phyloP scores from a whole-genome alignment of 2,888 invertebrate species.

The Drosophila seclusa region DNA sequence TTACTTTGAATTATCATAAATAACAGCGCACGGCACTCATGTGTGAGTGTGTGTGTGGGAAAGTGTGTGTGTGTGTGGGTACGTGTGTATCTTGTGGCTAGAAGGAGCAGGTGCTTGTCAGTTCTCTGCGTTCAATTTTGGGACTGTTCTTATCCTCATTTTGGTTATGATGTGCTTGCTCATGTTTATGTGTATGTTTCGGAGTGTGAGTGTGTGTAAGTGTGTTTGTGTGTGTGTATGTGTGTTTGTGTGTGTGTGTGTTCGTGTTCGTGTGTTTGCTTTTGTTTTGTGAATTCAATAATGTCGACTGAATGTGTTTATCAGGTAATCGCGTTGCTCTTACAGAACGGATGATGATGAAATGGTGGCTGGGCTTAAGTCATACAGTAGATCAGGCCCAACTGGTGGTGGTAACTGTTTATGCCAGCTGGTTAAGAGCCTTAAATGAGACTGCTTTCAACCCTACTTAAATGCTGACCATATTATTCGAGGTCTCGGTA shows the following conservation, averaged over 20 bases:
- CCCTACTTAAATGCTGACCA: not conserved
- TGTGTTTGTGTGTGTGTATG: not conserved
- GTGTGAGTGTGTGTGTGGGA: constrained; percentile 16
- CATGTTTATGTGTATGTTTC: constrained; percentile 21
- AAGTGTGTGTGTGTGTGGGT: not conserved
- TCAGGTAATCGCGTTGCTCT: constrained; percentile 44
- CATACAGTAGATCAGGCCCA: constrained; percentile 26
- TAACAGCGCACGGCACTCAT: constrained; percentile 58
- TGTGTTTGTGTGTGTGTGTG: not conserved
- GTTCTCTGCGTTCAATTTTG: constrained; percentile 25
- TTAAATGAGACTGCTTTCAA: constrained; percentile 19
- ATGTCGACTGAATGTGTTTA: constrained; percentile 55
- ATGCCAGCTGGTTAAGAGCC: constrained; percentile 18
- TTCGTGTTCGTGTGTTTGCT: not conserved
- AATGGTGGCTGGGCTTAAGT: constrained; percentile 22
- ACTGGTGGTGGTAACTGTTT: constrained; percentile 2
- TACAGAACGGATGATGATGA: constrained; percentile 23
- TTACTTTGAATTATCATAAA: constrained; percentile 79
- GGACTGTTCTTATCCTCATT: constrained; percentile 27
- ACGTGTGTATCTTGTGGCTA: constrained; percentile 26
- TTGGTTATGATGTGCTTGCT: constrained; percentile 27
- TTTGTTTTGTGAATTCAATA: constrained; percentile 50
- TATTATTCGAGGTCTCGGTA: not conserved
- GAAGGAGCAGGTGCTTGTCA: constrained; percentile 62
- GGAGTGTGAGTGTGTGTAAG: not conserved